Base-by-base conservation (phyloP, 2,113 vertebrate species). In the Chaetorhynchus papuensis region DNA sequence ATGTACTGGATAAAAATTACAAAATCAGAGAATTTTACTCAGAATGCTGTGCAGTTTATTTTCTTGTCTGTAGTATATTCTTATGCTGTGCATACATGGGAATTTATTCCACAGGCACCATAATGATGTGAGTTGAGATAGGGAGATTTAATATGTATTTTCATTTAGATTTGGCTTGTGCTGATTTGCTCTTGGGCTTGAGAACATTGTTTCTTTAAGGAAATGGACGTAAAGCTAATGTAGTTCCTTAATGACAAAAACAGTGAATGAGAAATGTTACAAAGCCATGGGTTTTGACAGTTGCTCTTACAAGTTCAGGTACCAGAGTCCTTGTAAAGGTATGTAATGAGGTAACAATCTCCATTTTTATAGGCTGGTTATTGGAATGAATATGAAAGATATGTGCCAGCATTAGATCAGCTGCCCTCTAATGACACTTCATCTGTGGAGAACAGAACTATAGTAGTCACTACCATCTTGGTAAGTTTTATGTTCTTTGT, bases 401-500 rank as follows among this genome's bases (percentile, higher is more conserved):
- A 99, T 98, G 99, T 99, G 97, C 98, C 99, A 98, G 98, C 99
- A 93, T 98, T 99, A 86, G 99, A 99, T 96, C 98, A 98, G 92
- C 98, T 99, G 95, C 98, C 99, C 95, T 98, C 98, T 98, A 99
- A 99, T 97, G 99, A 99, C 95, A 98, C 98, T 84, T 98, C 99
- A 31, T 99, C 99, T 84, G 98, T 99, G 98, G 99, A 99, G 98
- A 99, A 99, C 97, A 98, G 99, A 98, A 99, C 99, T 92, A 99
- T 99, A 97, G 99, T 99, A 96, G 99, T 99, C 97, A 99, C 99
- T 96, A 99, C 99, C 97, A 99, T 99, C 98, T 98, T 99, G 98
- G 99, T 99, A 99, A 99, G 98, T 98, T 89, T 78, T 35, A 37
- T 41, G 37, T 93, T 96, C 37, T 50, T 56, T 27, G 57, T 72